Conservation (phyloP, 2,888 invertebrate genomes). For the Ctenicera cuprea region DNA sequence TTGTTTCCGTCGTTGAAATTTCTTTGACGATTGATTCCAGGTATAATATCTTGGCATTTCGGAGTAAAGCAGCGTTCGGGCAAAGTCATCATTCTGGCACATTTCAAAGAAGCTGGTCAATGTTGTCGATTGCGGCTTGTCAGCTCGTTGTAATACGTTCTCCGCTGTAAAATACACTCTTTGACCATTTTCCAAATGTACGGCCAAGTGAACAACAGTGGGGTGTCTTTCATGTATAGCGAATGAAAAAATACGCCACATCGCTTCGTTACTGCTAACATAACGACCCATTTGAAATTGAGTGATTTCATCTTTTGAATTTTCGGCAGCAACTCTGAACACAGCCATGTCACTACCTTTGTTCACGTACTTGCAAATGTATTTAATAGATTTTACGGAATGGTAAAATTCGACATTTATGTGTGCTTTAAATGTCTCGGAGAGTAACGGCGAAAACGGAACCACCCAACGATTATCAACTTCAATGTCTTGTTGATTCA, state of each 20-base stretch:
- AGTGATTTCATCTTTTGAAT: slow-evolving; percentile 58
- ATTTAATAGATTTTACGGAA: no score
- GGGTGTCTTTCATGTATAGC: slow-evolving; percentile 62
- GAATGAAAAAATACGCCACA: slow-evolving; percentile 58
- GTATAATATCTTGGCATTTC: no score
- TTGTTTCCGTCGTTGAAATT: no score
- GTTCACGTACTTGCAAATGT: slow-evolving; percentile 65
- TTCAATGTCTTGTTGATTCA: slow-evolving; percentile 49
- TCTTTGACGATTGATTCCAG: no score
- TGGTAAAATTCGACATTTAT: slow-evolving; percentile 67
- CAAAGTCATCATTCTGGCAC: no score
- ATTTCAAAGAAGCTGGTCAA: no score
- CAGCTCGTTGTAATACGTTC: no score
- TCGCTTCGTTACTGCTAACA: slow-evolving; percentile 62
- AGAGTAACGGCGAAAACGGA: slow-evolving; percentile 63
- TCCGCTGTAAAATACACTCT: slow-evolving; percentile 46
- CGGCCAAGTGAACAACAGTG: slow-evolving; percentile 60
- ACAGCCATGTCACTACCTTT: slow-evolving; percentile 61
- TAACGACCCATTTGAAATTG: slow-evolving; percentile 61
- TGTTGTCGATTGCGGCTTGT: no score
- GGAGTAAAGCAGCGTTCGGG: no score
- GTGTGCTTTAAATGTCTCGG: slow-evolving; percentile 61
- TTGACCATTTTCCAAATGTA: slow-evolving; percentile 55
- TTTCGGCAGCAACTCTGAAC: slow-evolving; percentile 54
- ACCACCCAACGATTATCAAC: slow-evolving; percentile 67